These are phyloP conservation scores for Achlya flavicornis DNA, from an alignment of 2,888 invertebrate species.

Conservation along the genomic window DNA sequence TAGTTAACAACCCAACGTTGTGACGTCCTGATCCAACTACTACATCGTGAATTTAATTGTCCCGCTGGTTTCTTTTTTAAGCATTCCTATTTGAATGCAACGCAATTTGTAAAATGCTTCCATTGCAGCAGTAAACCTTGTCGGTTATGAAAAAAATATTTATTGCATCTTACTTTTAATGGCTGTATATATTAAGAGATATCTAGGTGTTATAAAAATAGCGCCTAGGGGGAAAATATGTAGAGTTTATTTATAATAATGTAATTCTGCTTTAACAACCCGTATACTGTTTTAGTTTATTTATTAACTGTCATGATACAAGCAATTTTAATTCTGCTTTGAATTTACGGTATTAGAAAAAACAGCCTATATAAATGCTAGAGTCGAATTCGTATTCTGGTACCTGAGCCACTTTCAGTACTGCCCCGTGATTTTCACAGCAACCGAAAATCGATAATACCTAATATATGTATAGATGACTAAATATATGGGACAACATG, in stretches of 20 bases:
- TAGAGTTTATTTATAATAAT: not conserved
- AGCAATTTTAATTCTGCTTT: not conserved
- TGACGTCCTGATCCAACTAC: not conserved
- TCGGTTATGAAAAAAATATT: not conserved
- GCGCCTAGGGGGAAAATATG: not conserved
- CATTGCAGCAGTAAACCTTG: not conserved
- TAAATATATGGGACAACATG: too few species aligned
- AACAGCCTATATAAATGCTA: too few species aligned
- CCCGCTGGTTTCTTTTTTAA: not conserved
- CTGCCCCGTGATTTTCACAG: too few species aligned
- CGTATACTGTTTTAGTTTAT: not conserved
- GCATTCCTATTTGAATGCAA: slow-evolving; percentile 1
- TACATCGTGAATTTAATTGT: not conserved
- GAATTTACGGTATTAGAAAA: too few species aligned
- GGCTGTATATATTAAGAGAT: not conserved
- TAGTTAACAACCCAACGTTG: not conserved
- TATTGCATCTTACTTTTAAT: slow-evolving; percentile 6
- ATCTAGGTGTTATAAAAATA: not conserved
- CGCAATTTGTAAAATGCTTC: slow-evolving; percentile 1
- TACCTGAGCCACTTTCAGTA: too few species aligned
- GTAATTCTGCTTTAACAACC: not conserved
- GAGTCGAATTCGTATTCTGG: too few species aligned
- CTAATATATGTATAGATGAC: too few species aligned
- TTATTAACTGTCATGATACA: not conserved
- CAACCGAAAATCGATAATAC: too few species aligned